Base-by-base conservation (phyloP, 2,797 vertebrate species). In the Sphaeramia orbicularis region DNA sequence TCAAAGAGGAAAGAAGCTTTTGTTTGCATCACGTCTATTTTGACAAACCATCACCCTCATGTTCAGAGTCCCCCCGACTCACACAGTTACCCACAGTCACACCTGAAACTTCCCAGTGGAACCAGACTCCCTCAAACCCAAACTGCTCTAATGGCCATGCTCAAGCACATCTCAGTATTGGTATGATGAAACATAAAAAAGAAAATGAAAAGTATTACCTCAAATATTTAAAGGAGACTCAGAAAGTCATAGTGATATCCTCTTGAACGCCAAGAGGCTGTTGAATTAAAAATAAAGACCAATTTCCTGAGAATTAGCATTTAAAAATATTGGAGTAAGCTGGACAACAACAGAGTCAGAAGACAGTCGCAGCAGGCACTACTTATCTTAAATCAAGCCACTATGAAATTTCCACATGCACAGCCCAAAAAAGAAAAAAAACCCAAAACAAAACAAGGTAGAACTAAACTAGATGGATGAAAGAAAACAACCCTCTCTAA, bases 231-330 rank as follows among this genome's bases (percentile, higher is more conserved):
- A 38, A 66, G 21, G 2, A 42, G 2, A 65, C 21, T 16, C 4
- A 65, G 4, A 43, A 24, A 8, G 19, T 16, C 40, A 1, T 8
- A 40, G 36, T 14, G 21, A 56, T 15, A 4, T 30, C 56, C 54
- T 44, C 43, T 43, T 12, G n/a, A 45, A 51, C 24, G 60, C 7
- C 4, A 18, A 61, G 59, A 63, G 82, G 54, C 45, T 40, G 27
- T 64, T 59, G 36, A 44, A 53, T 36, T 37, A 15, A 69, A 45
- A 75, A 74, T 65, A 45, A 63, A 84, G 54, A 45, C 63, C 15
- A 65, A 15, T 62, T 86, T 89, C 85, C 86, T 90, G 83, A 90
- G 80, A 83, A 75, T 76, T 58, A 65, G 78, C 65, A 76, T 64
- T 72, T 32, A 49, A 64, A 56, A 24, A 63, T 18, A 2, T 81